Base-by-base conservation (phyloP, 2,888 invertebrate species). In the Tuta absoluta region DNA sequence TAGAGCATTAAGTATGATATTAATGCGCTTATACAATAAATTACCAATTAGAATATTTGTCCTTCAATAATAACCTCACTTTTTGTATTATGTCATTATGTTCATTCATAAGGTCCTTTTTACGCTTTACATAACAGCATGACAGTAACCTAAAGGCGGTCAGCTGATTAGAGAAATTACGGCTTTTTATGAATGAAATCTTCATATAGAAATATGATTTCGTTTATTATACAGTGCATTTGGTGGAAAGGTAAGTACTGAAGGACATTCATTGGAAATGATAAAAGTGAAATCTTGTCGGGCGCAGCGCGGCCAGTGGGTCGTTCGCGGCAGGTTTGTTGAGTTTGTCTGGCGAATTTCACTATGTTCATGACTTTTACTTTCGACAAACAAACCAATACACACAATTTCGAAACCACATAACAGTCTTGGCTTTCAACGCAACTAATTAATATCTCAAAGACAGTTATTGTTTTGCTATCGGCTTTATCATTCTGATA, bases 271-370 rank as follows among this genome's bases (percentile, higher is more conserved):
- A 77, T 78, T 80, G 77, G 75, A 81, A 80, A 80, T 81, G 79
- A 78, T 82, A 88, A 89, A 90, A 91, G 90, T 90, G 90, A 91
- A 90, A 90, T 89, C 86, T 85, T 81, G 77, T 77, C 75, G 49
- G 49, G 19, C 19, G 21, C 76, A 23, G 63, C 45, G 76, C 76
- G 80, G 82, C 72, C 83, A 87, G 87, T 88, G 84, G 86, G 88
- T 88, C 85, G 84, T 75, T 78, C 74, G 79, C 80, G 75, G 77
- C 85, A 82, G 84, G 86, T 87, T 87, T 85, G 80, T 87, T 85
- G 79, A 76, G 86, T 86, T 85, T 85, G 84, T 78, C 77, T 81
- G 81, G 78, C 76, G 80, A 84, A 87, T 89, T 90, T 86, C 90
- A 84, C 87, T 79, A 76, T 78, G 77, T 81, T 81, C 76, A 75